Percentiles rank a stretch among this genome's conserved stretches.
Evolutionary conservation across 2,113 vertebrate genomes (phyloP).

Genomic region (Semicossyphus pulcher): DNA sequence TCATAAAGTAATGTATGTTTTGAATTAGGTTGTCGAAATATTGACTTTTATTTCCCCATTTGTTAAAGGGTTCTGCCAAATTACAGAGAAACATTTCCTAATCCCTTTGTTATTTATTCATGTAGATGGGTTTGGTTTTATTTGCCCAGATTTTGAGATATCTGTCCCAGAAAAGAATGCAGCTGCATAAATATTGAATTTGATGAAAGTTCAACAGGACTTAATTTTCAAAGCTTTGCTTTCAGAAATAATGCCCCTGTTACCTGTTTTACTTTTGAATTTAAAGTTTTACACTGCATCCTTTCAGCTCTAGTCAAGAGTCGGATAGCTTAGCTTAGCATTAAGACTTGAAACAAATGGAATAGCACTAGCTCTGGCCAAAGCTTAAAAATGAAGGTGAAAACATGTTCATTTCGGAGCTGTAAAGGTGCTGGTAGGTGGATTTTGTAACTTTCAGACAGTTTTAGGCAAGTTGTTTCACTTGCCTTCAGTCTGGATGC

Average conservation of each 20-base stretch:
- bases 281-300: too few species aligned
- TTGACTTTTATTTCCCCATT: neutral
- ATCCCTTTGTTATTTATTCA: neutral
- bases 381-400: neutral
- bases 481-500: too few species aligned
- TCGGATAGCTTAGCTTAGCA: neutral
- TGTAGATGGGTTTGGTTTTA: constrained; percentile 1
- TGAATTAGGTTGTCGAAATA: constrained; percentile 43
- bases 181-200: too few species aligned
- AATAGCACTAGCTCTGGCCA: neutral
- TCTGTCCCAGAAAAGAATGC: too few species aligned
- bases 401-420: too few species aligned
- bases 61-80: constrained; percentile 35
- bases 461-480: neutral
- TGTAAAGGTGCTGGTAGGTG: too few species aligned
- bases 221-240: too few species aligned
- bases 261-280: too few species aligned
- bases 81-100: constrained; percentile 12
- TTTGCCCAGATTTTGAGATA: neutral
- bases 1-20: constrained; percentile 60
- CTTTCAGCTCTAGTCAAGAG: neutral
- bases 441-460: too few species aligned
- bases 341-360: too few species aligned
- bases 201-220: too few species aligned
- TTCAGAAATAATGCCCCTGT: neutral